These are phyloP conservation scores for Pterocles orientalis DNA, from an alignment of 2,113 vertebrate genomes.

Conservation along the genomic window DNA sequence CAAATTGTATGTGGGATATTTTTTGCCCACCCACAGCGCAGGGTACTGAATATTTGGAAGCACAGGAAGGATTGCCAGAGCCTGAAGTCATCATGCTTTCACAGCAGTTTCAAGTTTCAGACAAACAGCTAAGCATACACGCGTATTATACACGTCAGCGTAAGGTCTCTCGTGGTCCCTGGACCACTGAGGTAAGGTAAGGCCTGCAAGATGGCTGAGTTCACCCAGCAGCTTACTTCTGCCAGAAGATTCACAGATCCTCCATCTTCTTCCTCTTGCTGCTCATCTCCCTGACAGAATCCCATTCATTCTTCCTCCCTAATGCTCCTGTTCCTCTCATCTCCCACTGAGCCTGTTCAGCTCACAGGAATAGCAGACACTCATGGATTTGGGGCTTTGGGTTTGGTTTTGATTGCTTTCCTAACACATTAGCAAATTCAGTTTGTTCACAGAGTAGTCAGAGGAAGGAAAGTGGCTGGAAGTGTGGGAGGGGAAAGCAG, in stretches of 20 bases:
- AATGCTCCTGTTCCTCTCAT: background rate
- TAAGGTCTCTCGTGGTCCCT: background rate
- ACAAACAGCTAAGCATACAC: background rate
- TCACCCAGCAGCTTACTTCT: background rate
- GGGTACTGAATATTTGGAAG: background rate
- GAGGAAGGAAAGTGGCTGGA: background rate
- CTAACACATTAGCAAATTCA: background rate
- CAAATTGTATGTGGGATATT: background rate
- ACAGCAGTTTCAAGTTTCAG: slow-evolving; percentile 54
- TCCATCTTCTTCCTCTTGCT: background rate
- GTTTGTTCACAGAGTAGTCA: background rate
- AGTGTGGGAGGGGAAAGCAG: background rate
- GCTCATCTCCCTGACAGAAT: background rate
- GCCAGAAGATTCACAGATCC: background rate
- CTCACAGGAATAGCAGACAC: background rate
- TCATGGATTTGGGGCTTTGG: background rate
- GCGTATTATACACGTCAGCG: background rate
- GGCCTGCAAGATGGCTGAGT: background rate
- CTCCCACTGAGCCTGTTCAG: background rate
- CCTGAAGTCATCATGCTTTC: slow-evolving; percentile 25
- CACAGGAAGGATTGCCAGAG: slow-evolving; percentile 3
- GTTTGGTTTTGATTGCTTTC: background rate
- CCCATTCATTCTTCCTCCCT: background rate
- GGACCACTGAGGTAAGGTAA: background rate
- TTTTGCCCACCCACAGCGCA: background rate